These are phyloP conservation scores for Cryptocephalus moraei DNA, from an alignment of 2,888 invertebrate species.

Conservation along the genomic window DNA sequence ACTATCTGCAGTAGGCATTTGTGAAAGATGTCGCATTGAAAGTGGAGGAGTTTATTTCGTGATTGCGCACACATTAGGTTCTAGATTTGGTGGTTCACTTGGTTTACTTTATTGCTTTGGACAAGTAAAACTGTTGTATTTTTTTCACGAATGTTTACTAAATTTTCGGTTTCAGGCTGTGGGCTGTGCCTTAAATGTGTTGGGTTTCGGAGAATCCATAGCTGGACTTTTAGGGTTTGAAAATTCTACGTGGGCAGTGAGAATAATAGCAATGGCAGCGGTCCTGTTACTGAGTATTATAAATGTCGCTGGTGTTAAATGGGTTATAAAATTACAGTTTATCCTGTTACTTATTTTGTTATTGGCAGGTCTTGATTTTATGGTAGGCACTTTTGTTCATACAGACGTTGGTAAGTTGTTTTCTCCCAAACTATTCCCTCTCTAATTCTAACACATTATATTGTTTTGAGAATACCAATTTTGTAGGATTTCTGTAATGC, in stretches of 20 bases:
- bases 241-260: slow-evolving; percentile 68
- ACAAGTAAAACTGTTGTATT: slow-evolving; percentile 50
- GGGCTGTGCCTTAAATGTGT: slow-evolving; percentile 89
- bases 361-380: slow-evolving; percentile 84
- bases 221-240: slow-evolving; percentile 68
- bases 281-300: slow-evolving; percentile 79
- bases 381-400: slow-evolving; percentile 83
- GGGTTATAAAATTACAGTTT: slow-evolving; percentile 95
- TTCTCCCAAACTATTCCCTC: too few species aligned
- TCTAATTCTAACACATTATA: too few species aligned
- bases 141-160: neutral
- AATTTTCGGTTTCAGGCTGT: slow-evolving; percentile 60
- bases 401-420: slow-evolving; percentile 51
- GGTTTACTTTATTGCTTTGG: slow-evolving; percentile 94
- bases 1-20: slow-evolving; percentile 91
- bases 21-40: slow-evolving; percentile 88
- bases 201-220: slow-evolving; percentile 96
- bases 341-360: slow-evolving; percentile 74
- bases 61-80: slow-evolving; percentile 87
- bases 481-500: neutral
- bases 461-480: neutral
- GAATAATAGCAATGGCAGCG: slow-evolving; percentile 80
- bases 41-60: slow-evolving; percentile 97
- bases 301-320: slow-evolving; percentile 94
- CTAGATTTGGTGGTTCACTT: slow-evolving; percentile 84